Conservation (phyloP, 2,888 invertebrate genomes). For the Ichneumoninae sp. region DNA sequence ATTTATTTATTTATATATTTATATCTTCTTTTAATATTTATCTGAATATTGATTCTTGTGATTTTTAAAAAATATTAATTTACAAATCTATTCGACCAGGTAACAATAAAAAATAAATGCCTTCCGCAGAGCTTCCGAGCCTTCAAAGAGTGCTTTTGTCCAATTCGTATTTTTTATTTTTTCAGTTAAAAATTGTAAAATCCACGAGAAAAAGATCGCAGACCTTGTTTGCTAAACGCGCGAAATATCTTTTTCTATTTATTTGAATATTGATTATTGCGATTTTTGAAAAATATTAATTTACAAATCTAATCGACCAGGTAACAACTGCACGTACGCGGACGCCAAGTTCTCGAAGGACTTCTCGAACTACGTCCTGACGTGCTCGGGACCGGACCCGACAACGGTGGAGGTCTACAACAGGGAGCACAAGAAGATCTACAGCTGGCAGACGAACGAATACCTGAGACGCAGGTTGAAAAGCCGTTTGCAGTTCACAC, state of each 20-base stretch:
- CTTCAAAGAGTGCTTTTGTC: too few relatives aligned
- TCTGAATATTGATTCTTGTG: too few relatives aligned
- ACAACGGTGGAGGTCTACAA: conserved; percentile 86
- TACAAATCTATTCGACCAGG: conserved; percentile 69
- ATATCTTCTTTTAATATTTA: too few relatives aligned
- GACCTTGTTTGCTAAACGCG: too few relatives aligned
- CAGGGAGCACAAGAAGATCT: conserved; percentile 80
- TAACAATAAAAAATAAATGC: conserved; percentile 53
- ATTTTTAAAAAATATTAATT: neutral
- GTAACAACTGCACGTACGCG: conserved; percentile 86
- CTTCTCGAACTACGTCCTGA: conserved; percentile 88
- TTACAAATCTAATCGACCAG: conserved; percentile 66
- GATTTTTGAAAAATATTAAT: neutral
- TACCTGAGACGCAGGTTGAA: conserved; percentile 85
- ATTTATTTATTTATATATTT: too few relatives aligned
- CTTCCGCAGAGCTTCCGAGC: too few relatives aligned
- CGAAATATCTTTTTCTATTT: too few relatives aligned
- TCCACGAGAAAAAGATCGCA: too few relatives aligned
- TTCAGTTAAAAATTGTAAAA: too few relatives aligned
- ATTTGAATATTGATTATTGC: too few relatives aligned
- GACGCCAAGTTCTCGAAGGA: conserved; percentile 87
- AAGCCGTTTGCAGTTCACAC: conserved; percentile 85
- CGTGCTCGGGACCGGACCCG: conserved; percentile 89
- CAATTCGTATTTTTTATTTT: too few relatives aligned
- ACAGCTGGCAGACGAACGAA: conserved; percentile 87